Conservation (phyloP, 2,888 invertebrate species). For the Chironomus riparius region DNA sequence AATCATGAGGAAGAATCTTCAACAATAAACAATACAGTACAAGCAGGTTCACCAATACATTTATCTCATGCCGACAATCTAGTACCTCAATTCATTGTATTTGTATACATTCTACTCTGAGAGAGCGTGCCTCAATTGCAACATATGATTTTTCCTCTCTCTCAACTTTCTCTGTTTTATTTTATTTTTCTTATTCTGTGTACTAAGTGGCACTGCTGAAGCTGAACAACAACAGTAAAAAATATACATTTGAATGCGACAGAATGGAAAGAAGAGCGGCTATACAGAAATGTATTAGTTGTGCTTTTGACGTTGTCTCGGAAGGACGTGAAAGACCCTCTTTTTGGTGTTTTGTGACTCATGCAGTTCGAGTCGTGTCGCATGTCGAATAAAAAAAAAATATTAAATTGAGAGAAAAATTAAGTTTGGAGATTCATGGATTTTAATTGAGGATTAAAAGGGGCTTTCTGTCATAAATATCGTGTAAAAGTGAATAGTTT, state of each 20-base stretch:
- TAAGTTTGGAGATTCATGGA: too few relatives aligned
- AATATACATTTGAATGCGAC: background rate
- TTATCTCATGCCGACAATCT: conserved; percentile 4
- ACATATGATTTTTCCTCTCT: conserved; percentile 5
- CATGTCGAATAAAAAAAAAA: background rate
- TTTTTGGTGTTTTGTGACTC: background rate
- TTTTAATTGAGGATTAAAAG: too few relatives aligned
- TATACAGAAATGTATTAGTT: conserved; percentile 8
- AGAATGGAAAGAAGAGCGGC: background rate
- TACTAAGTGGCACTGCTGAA: conserved; percentile 15
- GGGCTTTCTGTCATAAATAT: background rate
- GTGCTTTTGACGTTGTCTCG: conserved; percentile 11
- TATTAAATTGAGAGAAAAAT: too few relatives aligned
- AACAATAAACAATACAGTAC: background rate
- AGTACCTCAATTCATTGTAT: conserved; percentile 8
- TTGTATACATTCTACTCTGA: background rate
- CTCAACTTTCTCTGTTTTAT: too few relatives aligned
- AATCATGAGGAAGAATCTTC: background rate
- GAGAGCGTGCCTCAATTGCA: background rate
- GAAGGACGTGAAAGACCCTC: background rate
- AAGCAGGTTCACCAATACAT: background rate
- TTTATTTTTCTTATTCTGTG: background rate
- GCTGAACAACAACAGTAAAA: background rate
- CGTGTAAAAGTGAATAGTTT: background rate
- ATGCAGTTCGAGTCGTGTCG: background rate